phyloP scores from a whole-genome alignment of 2,113 vertebrate genomes.

The Gulo gulo region DNA sequence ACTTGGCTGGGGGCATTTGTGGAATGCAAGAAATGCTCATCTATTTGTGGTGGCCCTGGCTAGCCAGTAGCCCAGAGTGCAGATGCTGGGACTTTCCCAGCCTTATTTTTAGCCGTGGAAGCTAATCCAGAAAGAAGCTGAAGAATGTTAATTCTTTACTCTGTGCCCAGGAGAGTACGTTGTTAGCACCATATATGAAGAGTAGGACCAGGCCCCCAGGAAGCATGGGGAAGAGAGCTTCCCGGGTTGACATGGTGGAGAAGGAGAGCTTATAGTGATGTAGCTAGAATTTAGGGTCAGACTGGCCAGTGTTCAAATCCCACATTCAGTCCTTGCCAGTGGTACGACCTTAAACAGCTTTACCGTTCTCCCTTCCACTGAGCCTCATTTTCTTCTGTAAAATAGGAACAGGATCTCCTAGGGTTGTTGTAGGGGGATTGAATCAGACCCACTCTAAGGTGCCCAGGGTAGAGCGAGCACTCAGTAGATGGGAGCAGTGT shows the following conservation, averaged over 20 bases:
- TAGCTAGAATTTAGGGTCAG: background rate
- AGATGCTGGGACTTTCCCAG: background rate
- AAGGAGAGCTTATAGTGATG: background rate
- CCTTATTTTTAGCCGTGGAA: conserved; percentile 38
- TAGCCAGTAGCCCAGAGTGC: background rate
- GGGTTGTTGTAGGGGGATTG: background rate
- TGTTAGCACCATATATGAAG: background rate
- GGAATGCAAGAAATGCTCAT: conserved; percentile 27
- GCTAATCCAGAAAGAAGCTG: conserved; percentile 28
- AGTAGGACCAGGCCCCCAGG: background rate
- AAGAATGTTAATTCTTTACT: conserved; percentile 21
- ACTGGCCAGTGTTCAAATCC: background rate
- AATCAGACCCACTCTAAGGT: background rate
- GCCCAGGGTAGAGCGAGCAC: background rate
- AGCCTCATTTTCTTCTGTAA: background rate
- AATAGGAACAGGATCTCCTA: background rate
- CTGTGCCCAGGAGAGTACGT: background rate
- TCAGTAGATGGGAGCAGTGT: conserved; percentile 8
- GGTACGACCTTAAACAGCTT: background rate
- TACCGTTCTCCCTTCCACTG: background rate
- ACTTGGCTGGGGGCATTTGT: background rate
- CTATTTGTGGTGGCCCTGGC: conserved; percentile 11
- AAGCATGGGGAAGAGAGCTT: background rate
- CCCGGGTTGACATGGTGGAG: background rate
- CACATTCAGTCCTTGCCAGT: background rate